Evolutionary conservation across 2,888 invertebrate species (phyloP).

Genomic region (Gonocerus acuteangulatus): DNA sequence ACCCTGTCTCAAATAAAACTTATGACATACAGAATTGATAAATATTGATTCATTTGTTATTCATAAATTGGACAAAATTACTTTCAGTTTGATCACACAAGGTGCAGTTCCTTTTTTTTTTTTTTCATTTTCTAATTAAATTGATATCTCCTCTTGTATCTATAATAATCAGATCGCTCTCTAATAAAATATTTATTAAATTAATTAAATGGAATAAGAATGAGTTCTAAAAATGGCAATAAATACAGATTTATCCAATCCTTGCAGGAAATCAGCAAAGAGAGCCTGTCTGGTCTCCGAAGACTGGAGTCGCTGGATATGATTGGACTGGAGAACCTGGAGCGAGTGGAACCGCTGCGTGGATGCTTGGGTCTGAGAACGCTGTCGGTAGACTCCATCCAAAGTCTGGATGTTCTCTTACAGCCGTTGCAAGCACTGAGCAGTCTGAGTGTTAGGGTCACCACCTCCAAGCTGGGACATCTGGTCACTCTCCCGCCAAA

Average conservation of each 20-base stretch:
- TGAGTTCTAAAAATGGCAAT: not conserved
- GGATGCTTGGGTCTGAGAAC: conserved; percentile 66
- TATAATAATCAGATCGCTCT: too few relatives aligned
- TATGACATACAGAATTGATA: too few relatives aligned
- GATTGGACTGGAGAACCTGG: conserved; percentile 62
- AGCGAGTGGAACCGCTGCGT: conserved; percentile 67
- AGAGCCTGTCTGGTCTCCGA: conserved; percentile 62
- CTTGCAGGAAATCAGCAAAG: conserved; percentile 57
- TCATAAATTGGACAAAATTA: too few relatives aligned
- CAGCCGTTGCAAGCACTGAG: conserved; percentile 24
- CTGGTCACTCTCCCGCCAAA: too few relatives aligned
- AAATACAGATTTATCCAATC: not conserved
- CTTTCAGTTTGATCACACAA: too few relatives aligned
- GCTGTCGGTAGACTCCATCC: conserved; percentile 41
- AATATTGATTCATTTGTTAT: too few relatives aligned
- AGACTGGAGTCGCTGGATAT: conserved; percentile 68
- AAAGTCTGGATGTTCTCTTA: conserved; percentile 21
- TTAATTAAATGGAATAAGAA: not conserved
- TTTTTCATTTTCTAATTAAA: too few relatives aligned
- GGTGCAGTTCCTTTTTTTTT: too few relatives aligned
- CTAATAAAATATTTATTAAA: not conserved
- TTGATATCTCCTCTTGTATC: too few relatives aligned
- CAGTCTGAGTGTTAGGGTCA: conserved; percentile 28
- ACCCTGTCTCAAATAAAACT: too few relatives aligned
- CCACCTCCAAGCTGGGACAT: too few relatives aligned